Conservation (phyloP, 2,797 vertebrate species). For the Yasuhikotakia modesta region DNA sequence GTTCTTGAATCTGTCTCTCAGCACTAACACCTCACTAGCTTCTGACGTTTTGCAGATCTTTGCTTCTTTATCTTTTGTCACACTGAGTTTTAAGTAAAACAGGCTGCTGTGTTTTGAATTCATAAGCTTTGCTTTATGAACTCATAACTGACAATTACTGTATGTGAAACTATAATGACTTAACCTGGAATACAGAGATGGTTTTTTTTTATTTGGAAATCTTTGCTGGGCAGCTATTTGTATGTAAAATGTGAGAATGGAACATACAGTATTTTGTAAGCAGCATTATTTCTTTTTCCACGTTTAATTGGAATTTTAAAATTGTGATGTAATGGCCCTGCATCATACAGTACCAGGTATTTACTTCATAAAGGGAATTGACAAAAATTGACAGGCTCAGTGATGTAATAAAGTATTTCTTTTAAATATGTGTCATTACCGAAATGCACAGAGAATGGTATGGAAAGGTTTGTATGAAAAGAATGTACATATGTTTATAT, state of each 20-base stretch:
- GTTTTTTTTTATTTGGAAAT: slow-evolving; percentile 17
- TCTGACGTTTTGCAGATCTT: background rate
- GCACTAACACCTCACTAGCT: background rate
- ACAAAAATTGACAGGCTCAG: background rate
- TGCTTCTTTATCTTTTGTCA: background rate
- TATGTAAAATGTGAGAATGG: background rate
- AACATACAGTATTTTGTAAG: slow-evolving; percentile 20
- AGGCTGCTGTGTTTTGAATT: background rate
- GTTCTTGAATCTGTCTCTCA: background rate
- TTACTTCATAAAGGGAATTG: slow-evolving; percentile 20
- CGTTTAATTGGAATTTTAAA: background rate
- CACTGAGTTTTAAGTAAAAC: slow-evolving; percentile 11
- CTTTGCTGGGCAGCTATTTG: background rate
- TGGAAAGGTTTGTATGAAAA: background rate
- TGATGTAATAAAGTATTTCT: background rate
- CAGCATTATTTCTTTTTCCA: background rate
- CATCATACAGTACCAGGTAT: background rate
- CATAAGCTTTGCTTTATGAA: slow-evolving; percentile 17
- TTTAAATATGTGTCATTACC: background rate
- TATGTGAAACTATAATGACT: slow-evolving; percentile 1
- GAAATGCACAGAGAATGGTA: background rate
- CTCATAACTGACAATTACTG: background rate
- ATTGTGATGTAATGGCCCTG: background rate
- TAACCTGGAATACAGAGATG: no score
- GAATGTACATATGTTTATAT: slow-evolving; percentile 42